Percentiles rank a stretch among this genome's conserved stretches.
These are phyloP conservation scores for Nipponacmea schrenckii DNA, from an alignment of 2,888 invertebrate species.

Conservation along the genomic window DNA sequence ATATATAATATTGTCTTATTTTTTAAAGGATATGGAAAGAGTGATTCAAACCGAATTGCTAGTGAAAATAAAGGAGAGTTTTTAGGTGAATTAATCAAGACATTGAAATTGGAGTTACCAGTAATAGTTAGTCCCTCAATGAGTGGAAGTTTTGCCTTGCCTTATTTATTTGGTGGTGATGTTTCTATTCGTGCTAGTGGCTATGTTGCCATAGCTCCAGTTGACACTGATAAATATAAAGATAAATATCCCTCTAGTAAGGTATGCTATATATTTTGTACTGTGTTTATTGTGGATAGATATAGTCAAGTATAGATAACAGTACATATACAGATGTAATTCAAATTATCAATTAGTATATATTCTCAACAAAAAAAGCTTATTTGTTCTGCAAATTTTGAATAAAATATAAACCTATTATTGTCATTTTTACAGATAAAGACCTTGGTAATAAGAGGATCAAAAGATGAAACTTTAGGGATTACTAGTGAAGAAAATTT, in stretches of 20 bases:
- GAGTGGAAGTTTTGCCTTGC: slow-evolving; percentile 69
- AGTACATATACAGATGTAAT: too few relatives aligned
- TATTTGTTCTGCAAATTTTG: too few relatives aligned
- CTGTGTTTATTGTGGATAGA: too few relatives aligned
- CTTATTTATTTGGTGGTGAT: slow-evolving; percentile 63
- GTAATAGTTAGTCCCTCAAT: slow-evolving; percentile 70
- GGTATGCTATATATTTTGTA: slow-evolving; percentile 39
- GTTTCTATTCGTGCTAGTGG: slow-evolving; percentile 55
- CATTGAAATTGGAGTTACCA: slow-evolving; percentile 56
- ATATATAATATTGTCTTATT: too few relatives aligned
- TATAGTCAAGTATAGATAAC: too few relatives aligned
- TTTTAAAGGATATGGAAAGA: slow-evolving; percentile 29
- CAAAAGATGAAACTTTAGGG: slow-evolving; percentile 66
- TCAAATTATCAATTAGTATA: too few relatives aligned
- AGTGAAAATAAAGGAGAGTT: slow-evolving; percentile 44
- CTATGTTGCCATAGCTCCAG: slow-evolving; percentile 69
- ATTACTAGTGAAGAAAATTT: slow-evolving; percentile 59
- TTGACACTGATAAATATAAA: slow-evolving; percentile 51
- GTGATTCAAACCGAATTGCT: slow-evolving; percentile 20
- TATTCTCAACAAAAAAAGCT: too few relatives aligned
- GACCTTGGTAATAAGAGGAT: slow-evolving; percentile 69
- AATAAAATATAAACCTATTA: too few relatives aligned
- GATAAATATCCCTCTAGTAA: slow-evolving; percentile 41
- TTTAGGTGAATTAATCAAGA: slow-evolving; percentile 55
- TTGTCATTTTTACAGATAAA: slow-evolving; percentile 64